Conservation (phyloP, 2,797 vertebrate genomes). For the Hyperoplus immaculatus region DNA sequence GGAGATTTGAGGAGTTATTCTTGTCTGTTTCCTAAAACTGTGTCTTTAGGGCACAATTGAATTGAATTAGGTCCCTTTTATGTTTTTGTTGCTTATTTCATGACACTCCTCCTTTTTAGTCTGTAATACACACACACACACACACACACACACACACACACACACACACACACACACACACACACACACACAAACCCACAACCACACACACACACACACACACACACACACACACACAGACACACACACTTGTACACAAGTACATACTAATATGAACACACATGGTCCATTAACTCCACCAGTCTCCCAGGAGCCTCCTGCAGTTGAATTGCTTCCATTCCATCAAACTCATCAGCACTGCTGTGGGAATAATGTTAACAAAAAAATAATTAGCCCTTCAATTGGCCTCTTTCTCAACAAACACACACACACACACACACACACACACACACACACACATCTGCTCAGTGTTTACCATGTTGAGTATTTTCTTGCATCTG, state of each 20-base stretch:
- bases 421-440: conserved; percentile 19
- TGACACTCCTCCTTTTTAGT: conserved; percentile 60
- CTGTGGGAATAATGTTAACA: conserved; percentile 72
- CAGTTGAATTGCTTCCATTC: conserved; percentile 72
- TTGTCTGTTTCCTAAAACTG: conserved; percentile 58
- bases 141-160: conserved; percentile 25
- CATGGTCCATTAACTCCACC: conserved; percentile 78
- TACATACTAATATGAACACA: conserved; percentile 63
- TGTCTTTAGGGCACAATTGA: conserved; percentile 69
- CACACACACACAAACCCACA: conserved; percentile 23
- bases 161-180: not conserved
- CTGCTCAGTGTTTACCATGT: conserved; percentile 39
- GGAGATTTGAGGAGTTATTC: conserved; percentile 59
- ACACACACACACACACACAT: conserved; percentile 22
- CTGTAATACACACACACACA: conserved; percentile 13
- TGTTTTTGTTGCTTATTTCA: conserved; percentile 76
- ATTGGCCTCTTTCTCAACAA: conserved; percentile 14
- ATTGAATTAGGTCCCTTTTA: conserved; percentile 59
- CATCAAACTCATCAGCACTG: conserved; percentile 75
- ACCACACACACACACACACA: conserved; percentile 28
- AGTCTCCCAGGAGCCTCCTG: conserved; percentile 73
- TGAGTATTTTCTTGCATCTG: conserved; percentile 43
- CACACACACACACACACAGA: conserved; percentile 14
- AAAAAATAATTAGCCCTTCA: conserved; percentile 71
- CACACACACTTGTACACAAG: conserved; percentile 25